These are phyloP conservation scores for Tinamus major DNA, from an alignment of 2,797 vertebrate species.

Conservation along the genomic window DNA sequence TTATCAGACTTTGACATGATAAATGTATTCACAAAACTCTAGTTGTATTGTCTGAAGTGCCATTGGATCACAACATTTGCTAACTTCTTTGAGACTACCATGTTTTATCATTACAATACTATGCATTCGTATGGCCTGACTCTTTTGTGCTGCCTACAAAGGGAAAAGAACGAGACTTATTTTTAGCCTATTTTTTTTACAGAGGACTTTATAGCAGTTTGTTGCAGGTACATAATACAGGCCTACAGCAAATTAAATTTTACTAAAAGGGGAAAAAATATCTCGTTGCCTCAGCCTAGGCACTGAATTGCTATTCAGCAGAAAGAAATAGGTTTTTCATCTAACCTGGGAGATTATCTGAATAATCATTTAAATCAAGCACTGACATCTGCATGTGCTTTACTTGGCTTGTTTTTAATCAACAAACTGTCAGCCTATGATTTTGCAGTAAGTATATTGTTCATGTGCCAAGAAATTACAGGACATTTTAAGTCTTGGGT, in stretches of 20 bases:
- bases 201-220: neutral
- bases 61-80: neutral
- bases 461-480: conserved; percentile 60
- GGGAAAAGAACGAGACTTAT: neutral
- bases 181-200: neutral
- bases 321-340: neutral
- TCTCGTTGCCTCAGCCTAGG: neutral
- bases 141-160: neutral
- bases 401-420: conserved; percentile 66
- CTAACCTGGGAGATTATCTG: conserved; percentile 28
- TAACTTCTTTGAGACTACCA: neutral
- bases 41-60: neutral
- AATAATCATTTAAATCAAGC: conserved; percentile 55
- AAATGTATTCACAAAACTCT: neutral
- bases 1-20: neutral
- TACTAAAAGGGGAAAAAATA: neutral
- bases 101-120: neutral
- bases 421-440: conserved; percentile 59
- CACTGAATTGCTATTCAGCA: neutral
- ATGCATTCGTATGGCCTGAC: neutral
- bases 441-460: conserved; percentile 32
- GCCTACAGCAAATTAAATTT: neutral
- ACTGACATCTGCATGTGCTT: conserved; percentile 68
- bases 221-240: neutral
- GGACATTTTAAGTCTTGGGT: conserved; percentile 40